Base-by-base conservation (phyloP, 2,888 invertebrate species). In the Isotomurus palustris region DNA sequence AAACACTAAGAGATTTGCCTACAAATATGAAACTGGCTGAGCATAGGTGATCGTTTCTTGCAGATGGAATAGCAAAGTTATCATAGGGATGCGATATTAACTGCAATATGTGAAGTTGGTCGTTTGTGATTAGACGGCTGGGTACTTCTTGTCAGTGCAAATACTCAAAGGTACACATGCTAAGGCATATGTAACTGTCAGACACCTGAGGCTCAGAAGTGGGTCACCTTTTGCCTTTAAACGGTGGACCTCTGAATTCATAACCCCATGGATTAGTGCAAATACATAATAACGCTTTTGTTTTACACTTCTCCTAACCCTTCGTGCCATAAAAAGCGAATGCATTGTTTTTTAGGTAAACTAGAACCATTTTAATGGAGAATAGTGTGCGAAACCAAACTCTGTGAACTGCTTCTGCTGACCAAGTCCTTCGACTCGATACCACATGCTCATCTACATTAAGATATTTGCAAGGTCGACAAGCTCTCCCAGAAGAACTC, bases 141-240 rank as follows among this genome's bases (percentile, higher is more conserved):
- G 32, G 8, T 32, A 32, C 8, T 10, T 10, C 8, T 10, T 19
- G 10, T 40, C 12, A 14, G 17, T 17, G 19, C 40, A 40, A 6
- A 6, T 17, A 40, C 6, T 40, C 10, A 17, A 40, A 14, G 32
- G 32, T 8, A 32, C 8, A 10, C 6, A 40, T 17, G 6, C 19
- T 40, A 40, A 19, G 19, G 17, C 19, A 40, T 17, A 17, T 40
- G 17, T n/a, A 6, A 40, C 40, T 8, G 40, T 40, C 12, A 40
- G 40, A 12, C 40, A 40, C 17, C 40, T 40, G 25, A 52, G 41
- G 47, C 36, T 24, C 55, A 38, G 53, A 60, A 56, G 56, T 60
- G 47, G 60, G 60, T 60, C 60, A 60, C 45, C 56, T 56, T 56
- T 53, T 40, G 50, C 49, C 28, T 40, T 28, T 50, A 48, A 40